phyloP scores from a whole-genome alignment of 2,888 invertebrate species.

The Pollenia griseotomentosa region DNA sequence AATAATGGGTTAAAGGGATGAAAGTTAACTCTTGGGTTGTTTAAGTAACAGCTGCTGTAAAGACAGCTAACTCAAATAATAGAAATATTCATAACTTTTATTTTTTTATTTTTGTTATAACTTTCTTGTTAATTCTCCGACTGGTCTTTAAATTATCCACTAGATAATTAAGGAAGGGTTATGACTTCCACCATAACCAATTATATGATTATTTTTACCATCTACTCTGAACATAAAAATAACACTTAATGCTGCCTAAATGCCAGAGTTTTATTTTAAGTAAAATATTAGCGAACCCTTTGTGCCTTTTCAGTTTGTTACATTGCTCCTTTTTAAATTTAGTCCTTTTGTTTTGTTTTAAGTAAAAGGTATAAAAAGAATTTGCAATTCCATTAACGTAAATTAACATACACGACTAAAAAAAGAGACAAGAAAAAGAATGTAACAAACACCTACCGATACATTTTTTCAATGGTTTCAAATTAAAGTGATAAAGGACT shows the following conservation, averaged over 20 bases:
- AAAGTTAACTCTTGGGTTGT: no score
- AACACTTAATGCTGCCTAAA: no score
- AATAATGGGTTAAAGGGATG: no score
- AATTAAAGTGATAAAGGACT: conserved; percentile 58
- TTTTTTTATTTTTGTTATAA: background rate
- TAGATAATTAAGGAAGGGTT: conserved; percentile 18
- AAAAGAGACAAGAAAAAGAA: background rate
- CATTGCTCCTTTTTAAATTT: background rate
- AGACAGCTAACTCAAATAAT: no score
- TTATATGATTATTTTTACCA: background rate
- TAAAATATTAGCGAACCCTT: background rate
- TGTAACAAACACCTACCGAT: background rate
- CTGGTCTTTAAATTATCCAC: no score
- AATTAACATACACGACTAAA: background rate
- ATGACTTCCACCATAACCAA: background rate
- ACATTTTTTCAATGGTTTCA: conserved; percentile 19
- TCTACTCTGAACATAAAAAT: background rate
- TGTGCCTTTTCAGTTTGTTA: no score
- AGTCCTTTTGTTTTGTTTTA: background rate
- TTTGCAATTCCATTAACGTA: conserved; percentile 12
- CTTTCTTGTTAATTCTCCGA: background rate
- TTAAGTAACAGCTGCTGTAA: no score
- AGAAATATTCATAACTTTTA: background rate
- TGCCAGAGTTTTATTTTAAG: background rate
- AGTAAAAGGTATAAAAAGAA: background rate